Evolutionary conservation across 1,140 invertebrate species (phyloP).

Genomic region (Orchestia grillus): DNA sequence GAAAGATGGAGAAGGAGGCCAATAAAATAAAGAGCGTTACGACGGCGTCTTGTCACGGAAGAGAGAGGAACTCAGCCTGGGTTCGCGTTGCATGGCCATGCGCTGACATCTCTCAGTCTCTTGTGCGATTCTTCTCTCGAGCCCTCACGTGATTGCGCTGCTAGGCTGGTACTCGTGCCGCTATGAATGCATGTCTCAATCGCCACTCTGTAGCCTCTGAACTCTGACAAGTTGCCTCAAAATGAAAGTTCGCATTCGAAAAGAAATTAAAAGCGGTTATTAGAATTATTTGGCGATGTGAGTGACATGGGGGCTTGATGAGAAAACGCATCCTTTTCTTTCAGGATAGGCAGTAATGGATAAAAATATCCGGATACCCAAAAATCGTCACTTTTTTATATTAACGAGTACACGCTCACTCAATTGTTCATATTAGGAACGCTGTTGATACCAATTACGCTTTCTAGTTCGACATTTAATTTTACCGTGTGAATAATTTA

Average conservation of each 20-base stretch:
- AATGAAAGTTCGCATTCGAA: background rate
- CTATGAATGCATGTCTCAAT: background rate
- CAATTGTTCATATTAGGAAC: background rate
- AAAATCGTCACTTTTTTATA: too few relatives aligned
- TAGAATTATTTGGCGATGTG: background rate
- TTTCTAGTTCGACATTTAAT: background rate
- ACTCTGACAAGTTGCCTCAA: background rate
- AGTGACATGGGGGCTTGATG: background rate
- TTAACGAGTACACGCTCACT: too few relatives aligned
- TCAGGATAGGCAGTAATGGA: too few relatives aligned
- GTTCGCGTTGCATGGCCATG: background rate
- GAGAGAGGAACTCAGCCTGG: constrained; percentile 15
- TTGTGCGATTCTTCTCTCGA: background rate
- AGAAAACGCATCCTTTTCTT: background rate
- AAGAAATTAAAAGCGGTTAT: background rate
- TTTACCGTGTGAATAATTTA: background rate
- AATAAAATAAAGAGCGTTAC: constrained; percentile 48
- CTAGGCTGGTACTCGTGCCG: background rate
- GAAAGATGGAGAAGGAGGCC: constrained; percentile 53
- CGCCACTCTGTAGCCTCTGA: background rate
- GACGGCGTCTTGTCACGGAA: constrained; percentile 44
- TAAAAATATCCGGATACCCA: too few relatives aligned
- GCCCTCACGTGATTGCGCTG: background rate
- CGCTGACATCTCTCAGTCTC: background rate
- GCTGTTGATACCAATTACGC: background rate